Evolutionary conservation across 2,113 vertebrate species (phyloP).

Genomic region (Hypomesus transpacificus): DNA sequence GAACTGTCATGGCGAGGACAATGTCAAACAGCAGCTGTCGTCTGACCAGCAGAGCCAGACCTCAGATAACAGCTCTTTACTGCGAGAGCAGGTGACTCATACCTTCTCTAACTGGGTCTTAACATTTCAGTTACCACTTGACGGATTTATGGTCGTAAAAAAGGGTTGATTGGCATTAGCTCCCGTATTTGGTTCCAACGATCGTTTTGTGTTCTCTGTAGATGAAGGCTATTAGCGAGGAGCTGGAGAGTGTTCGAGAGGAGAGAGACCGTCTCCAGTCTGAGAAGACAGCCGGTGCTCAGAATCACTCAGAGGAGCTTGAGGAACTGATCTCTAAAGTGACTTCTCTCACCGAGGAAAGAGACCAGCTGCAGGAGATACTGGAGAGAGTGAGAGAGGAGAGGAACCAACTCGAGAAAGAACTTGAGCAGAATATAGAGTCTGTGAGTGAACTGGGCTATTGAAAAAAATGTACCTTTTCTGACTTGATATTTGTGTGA

Average conservation of each 20-base stretch:
- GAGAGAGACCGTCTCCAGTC: conserved; percentile 41
- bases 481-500: neutral
- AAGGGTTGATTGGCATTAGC: too few relatives aligned
- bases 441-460: neutral
- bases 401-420: conserved; percentile 26
- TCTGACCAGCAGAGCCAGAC: neutral
- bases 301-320: neutral
- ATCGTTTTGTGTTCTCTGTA: conserved; percentile 1
- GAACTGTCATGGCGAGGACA: too few relatives aligned
- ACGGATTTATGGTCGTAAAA: too few relatives aligned
- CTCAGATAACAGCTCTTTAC: too few relatives aligned
- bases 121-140: neutral
- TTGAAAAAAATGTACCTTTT: neutral
- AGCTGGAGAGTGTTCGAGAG: conserved; percentile 29
- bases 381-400: conserved; percentile 25
- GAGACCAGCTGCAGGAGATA: conserved; percentile 30
- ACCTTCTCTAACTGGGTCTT: too few relatives aligned
- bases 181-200: too few relatives aligned
- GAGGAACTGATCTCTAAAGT: conserved; percentile 26
- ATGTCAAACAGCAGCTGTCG: neutral
- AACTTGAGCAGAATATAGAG: conserved; percentile 22
- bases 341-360: conserved; percentile 27
- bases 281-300: neutral
- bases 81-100: too few relatives aligned
- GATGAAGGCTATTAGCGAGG: conserved; percentile 25